Evolutionary conservation across 2,888 invertebrate genomes (phyloP).

Genomic region (Nebria salina): DNA sequence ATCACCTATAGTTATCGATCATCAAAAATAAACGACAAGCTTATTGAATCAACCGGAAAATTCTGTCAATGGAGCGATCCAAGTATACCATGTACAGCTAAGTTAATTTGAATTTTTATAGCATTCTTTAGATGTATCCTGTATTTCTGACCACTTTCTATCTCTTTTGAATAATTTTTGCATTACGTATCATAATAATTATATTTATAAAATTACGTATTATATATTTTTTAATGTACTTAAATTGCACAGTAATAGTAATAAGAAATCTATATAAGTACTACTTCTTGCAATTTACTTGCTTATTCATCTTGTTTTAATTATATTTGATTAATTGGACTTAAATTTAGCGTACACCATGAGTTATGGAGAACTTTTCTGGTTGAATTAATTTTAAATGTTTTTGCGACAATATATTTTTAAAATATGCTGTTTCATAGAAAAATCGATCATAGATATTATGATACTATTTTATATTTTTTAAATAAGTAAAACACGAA

Average conservation of each 20-base stretch:
- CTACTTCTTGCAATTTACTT: slow-evolving; percentile 6
- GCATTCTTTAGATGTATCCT: too few relatives aligned
- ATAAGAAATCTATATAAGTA: neutral
- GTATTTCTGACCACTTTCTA: neutral
- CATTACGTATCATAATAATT: neutral
- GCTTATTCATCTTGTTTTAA: slow-evolving; percentile 15
- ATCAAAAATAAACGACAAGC: too few relatives aligned
- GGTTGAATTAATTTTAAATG: neutral
- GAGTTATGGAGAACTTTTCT: neutral
- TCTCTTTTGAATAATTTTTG: neutral
- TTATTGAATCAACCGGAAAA: too few relatives aligned
- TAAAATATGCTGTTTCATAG: too few relatives aligned
- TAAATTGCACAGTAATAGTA: neutral
- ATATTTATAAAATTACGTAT: neutral
- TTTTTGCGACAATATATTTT: neutral
- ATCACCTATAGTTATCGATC: too few relatives aligned
- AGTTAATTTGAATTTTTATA: too few relatives aligned
- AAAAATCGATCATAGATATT: too few relatives aligned
- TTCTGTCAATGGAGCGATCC: too few relatives aligned
- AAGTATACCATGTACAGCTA: too few relatives aligned
- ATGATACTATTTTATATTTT: too few relatives aligned
- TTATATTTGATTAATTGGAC: neutral
- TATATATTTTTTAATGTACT: neutral
- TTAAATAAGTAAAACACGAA: too few relatives aligned
- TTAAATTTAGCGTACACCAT: too few relatives aligned